A percentile compares a stretch with the other conserved stretches of the same genome.
Evolutionary conservation across 2,113 vertebrate species (phyloP).

Genomic region (Saimiri boliviensis): DNA sequence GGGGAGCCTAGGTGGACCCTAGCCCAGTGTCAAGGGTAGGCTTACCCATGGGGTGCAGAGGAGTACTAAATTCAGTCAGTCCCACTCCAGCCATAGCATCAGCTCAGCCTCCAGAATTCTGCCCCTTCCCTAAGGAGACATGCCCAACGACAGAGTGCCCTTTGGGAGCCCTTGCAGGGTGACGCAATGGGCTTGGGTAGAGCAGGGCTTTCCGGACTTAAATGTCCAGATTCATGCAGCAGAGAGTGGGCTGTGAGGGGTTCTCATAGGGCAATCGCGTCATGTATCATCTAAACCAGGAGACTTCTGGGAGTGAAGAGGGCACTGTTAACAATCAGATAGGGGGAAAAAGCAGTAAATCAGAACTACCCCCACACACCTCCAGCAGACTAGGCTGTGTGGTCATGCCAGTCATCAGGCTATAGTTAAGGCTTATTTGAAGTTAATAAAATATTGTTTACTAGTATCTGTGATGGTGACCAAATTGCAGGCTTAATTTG

Average conservation of each 20-base stretch:
- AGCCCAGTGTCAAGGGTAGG: background rate
- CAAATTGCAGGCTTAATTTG: background rate
- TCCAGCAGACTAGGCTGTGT: background rate
- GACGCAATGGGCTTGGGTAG: background rate
- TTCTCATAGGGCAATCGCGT: background rate
- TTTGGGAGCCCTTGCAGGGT: background rate
- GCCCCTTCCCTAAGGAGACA: background rate
- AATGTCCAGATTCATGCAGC: background rate
- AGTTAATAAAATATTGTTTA: background rate
- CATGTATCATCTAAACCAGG: background rate
- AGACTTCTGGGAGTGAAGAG: background rate
- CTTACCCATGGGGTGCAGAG: background rate
- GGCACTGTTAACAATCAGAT: background rate
- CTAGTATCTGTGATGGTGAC: background rate
- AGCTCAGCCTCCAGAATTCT: too few species aligned
- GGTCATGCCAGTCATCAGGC: background rate
- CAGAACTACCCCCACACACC: background rate
- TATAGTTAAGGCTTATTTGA: background rate
- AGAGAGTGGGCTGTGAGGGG: background rate
- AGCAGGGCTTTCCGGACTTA: background rate
- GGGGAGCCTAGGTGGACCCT: too few species aligned
- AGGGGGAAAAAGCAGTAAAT: accelerated
- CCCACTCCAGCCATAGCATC: background rate
- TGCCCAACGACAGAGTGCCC: background rate
- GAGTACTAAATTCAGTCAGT: background rate